Conservation (phyloP, 1,140 invertebrate species). For the Sarcophaga peregrina region DNA sequence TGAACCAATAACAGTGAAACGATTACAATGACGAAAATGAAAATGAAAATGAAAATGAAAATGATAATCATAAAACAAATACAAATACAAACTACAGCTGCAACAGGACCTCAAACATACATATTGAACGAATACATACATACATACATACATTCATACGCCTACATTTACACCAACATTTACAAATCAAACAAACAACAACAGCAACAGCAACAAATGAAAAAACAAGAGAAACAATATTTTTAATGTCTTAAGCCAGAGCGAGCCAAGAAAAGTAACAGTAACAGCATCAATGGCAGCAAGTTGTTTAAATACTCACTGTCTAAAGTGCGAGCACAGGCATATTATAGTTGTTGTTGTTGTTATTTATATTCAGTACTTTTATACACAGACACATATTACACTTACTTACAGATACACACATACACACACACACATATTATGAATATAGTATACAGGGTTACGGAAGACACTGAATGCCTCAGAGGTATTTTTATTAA, state of each 20-base stretch:
- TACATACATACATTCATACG: not conserved
- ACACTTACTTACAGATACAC: too few relatives aligned
- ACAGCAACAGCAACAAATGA: not conserved
- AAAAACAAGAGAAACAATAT: too few relatives aligned
- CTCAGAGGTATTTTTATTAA: slow-evolving; percentile 9
- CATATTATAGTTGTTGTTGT: not conserved
- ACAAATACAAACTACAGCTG: not conserved
- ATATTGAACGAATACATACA: not conserved
- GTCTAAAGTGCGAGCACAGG: not conserved
- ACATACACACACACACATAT: too few relatives aligned
- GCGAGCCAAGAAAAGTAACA: not conserved
- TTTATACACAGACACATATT: too few relatives aligned
- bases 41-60: not conserved
- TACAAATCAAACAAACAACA: not conserved
- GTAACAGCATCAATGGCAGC: not conserved
- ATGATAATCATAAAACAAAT: slow-evolving; percentile 13
- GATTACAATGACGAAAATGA: not conserved
- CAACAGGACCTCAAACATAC: not conserved
- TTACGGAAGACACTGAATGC: not conserved
- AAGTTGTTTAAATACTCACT: not conserved
- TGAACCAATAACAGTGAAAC: not conserved
- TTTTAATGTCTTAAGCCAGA: too few relatives aligned
- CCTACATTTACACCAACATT: too few relatives aligned
- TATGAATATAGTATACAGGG: not conserved
- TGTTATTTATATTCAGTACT: too few relatives aligned